Base-by-base conservation (phyloP, 2,888 invertebrate genomes). In the Rapana venosa region DNA sequence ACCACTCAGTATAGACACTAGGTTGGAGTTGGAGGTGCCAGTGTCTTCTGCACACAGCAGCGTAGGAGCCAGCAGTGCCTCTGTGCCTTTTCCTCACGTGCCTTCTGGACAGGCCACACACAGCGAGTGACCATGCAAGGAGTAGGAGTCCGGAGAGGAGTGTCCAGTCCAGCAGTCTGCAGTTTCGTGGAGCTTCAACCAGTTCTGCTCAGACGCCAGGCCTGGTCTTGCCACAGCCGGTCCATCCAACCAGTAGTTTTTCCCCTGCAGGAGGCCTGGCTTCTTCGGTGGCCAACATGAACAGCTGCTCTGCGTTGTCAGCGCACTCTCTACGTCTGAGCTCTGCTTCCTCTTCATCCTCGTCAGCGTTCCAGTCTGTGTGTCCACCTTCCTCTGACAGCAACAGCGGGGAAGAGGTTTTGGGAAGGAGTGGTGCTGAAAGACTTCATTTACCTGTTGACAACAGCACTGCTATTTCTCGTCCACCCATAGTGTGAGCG, bases 11-110 rank as follows among this genome's bases (percentile, higher is more conserved):
- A 22, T 77, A n/a, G 30, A 77, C 26, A n/a, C 26, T 15, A 30
- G 30, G n/a, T 30, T 22, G 8, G 13, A 1, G 26, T n/a, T 77
- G 74, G 74, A 26, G 26, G 26, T n/a, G 13, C 30, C 74, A 15
- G 74, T 30, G 26, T 30, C 74, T 2, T 47, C 47, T 47, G 47
- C 47, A 2, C 47, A 5, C 35, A 35, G 79, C 35, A 22, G 79
- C 32, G 26, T 32, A 35, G 79, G 79, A 32, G 79, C 79, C 35
- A 79, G 79, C 79, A 79, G 79, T 35, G 79, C 79, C 35, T 17
- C 79, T 35, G 35, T 79, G 66, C 74, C 81, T 36, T 77, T 84
- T n/a, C 66, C 32, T 30, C 89, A 74, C 87, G 87, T 36, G 74
- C 47, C 32, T 58, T 58, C 32, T 74, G 20, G 17, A 66, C n/a